Evolutionary conservation across 2,113 vertebrate species (phyloP).

Genomic region (Cromileptes altivelis): DNA sequence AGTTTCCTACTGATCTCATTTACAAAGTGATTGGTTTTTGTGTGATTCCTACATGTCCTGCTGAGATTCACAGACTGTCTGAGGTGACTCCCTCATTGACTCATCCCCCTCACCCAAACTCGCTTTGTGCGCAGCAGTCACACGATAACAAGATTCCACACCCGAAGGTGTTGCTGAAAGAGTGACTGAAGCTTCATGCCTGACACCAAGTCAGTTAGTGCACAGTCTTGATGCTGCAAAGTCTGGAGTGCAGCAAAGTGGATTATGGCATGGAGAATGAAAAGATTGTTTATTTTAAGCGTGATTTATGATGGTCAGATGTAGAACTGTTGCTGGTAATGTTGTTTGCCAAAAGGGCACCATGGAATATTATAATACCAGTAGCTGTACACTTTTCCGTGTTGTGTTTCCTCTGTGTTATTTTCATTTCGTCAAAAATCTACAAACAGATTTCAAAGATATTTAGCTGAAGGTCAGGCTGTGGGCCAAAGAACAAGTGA

Average conservation of each 20-base stretch:
- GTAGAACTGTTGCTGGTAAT: not conserved
- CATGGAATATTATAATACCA: not conserved
- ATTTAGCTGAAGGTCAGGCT: not conserved
- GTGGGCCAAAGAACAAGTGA: not conserved
- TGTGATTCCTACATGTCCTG: slow-evolving; percentile 51
- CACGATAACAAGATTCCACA: slow-evolving; percentile 5
- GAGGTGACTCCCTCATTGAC: slow-evolving; percentile 41
- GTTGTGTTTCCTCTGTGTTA: not conserved
- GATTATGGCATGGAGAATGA: not conserved
- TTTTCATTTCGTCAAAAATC: not conserved
- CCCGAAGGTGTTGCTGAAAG: slow-evolving; percentile 19
- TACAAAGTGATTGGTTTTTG: slow-evolving; percentile 77
- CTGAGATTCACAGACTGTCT: slow-evolving; percentile 52
- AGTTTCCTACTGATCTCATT: slow-evolving; percentile 78
- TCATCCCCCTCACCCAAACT: slow-evolving; percentile 19
- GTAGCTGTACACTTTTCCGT: not conserved
- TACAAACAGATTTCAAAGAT: not conserved
- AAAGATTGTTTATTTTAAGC: not conserved
- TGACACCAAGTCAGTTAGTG: not conserved
- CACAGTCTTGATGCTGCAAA: not conserved
- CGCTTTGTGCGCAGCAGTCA: slow-evolving; percentile 22
- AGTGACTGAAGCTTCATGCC: not conserved
- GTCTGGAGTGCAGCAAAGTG: not conserved
- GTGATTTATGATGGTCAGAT: not conserved
- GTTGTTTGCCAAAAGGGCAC: not conserved